phyloP scores from a whole-genome alignment of 1,140 invertebrate genomes.

The Lasioglossum baleicum region DNA sequence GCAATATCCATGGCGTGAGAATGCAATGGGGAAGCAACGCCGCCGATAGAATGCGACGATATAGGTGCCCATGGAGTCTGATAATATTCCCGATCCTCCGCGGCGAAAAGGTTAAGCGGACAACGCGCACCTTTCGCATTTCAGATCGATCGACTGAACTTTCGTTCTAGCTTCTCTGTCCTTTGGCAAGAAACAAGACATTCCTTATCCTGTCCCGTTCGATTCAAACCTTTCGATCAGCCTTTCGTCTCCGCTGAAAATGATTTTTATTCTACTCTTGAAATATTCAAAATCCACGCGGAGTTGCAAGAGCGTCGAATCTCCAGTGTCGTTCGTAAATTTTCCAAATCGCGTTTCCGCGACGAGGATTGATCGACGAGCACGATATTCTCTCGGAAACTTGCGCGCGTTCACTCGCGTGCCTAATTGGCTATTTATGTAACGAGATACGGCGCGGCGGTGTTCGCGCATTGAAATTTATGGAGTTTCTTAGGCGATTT shows the following conservation, averaged over 20 bases:
- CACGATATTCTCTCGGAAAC: background rate
- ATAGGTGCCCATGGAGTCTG: slow-evolving; percentile 15
- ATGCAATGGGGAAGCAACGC: slow-evolving; percentile 43
- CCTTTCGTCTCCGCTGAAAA: too few species aligned
- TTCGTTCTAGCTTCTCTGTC: background rate
- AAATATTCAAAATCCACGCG: too few species aligned
- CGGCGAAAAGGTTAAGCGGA: slow-evolving; percentile 30
- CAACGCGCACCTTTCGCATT: background rate
- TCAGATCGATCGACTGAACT: slow-evolving; percentile 2
- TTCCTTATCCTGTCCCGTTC: too few species aligned
- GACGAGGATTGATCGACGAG: background rate
- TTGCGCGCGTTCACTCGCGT: background rate
- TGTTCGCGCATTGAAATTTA: slow-evolving; percentile 2
- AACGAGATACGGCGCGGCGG: background rate
- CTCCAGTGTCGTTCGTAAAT: background rate
- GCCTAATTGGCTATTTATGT: slow-evolving; percentile 17
- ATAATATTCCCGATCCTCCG: slow-evolving; percentile 30
- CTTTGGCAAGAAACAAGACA: background rate
- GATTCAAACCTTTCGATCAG: too few species aligned
- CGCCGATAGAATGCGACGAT: slow-evolving; percentile 36
- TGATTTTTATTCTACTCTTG: too few species aligned
- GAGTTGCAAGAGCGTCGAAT: too few species aligned
- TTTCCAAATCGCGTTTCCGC: background rate
- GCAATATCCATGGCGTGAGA: slow-evolving; percentile 48
- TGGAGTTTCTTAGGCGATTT: slow-evolving; percentile 3